Evolutionary conservation across 2,113 vertebrate genomes (phyloP).

Genomic region (Ceuthmochares aereus): DNA sequence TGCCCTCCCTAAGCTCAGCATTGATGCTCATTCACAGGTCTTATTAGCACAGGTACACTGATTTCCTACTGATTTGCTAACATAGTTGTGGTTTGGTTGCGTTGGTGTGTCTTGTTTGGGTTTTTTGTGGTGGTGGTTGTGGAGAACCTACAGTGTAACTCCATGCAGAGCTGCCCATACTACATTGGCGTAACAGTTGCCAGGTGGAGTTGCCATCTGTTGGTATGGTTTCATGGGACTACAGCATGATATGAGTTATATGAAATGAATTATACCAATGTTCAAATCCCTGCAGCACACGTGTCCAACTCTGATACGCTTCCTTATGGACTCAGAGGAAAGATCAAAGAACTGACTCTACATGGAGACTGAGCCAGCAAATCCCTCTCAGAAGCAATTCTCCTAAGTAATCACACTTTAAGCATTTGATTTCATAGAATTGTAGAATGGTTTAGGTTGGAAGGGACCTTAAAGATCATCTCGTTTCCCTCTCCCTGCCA

Average conservation of each 20-base stretch:
- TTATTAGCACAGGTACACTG: not conserved
- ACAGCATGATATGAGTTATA: not conserved
- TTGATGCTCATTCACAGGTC: not conserved
- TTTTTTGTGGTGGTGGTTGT: fast-evolving
- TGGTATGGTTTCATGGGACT: not conserved
- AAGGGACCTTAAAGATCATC: no score
- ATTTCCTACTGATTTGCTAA: not conserved
- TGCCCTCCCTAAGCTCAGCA: not conserved
- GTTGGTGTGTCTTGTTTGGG: fast-evolving
- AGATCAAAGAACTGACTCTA: not conserved
- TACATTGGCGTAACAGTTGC: not conserved
- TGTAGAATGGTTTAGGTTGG: no score
- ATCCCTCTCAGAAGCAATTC: not conserved
- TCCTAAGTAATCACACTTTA: not conserved
- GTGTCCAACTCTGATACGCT: not conserved
- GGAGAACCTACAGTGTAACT: not conserved
- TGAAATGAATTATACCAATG: not conserved
- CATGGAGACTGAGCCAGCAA: not conserved
- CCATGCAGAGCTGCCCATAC: not conserved
- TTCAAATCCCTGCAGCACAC: not conserved
- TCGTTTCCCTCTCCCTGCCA: no score
- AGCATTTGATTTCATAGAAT: not conserved
- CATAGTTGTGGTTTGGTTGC: not conserved
- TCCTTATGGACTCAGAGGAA: not conserved
- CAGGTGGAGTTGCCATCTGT: not conserved